Evolutionary conservation across 2,888 invertebrate species (phyloP), one percentile per base, ranked within the genome.

Genomic region (Rotaria magnacalcarata): DNA sequence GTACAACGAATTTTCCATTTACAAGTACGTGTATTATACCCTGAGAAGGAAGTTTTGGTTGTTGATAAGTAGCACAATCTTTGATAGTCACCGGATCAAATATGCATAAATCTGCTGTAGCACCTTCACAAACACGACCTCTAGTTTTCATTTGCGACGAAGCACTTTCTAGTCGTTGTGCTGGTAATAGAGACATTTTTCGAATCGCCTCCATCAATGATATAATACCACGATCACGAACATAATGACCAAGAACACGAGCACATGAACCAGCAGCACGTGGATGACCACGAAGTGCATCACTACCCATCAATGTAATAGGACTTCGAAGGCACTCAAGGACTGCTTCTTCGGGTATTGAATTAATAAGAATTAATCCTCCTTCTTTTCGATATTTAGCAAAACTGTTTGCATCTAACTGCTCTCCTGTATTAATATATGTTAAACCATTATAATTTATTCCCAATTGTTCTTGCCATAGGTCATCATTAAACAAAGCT

Each of bases 231-330:
- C 47, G 24, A n/a, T 80, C 47, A n/a, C 80, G 80, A 80, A 80
- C 80, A 47, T 80, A 80, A n/a, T 80, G 80, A n/a, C 80, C 80
- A 47, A 80, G 47, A n/a, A 80, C 47, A 47, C 80, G 80, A 41
- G 80, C 47, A 80, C 80, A 80, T 5, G 47, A 2, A 47, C 80
- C 80, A n/a, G 80, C 80, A 19, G 80, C 80, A 24, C 80, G 43
- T n/a, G 80, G 80, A 80, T 80, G 80, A 80, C 80, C 80, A 47
- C 47, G 43, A n/a, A 80, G 80, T 47, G 80, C 80, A 80, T 80
- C 80, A 47, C 80, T 80, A 14, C 47, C 80, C 80, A 80, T 80
- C 24, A 80, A 80, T 47, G 80, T n/a, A n/a, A 80, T 47, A 47
- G 80, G 80, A 80, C 47, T 43, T 21, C 47, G 43, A 80, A 80